Base-by-base conservation (phyloP, 2,797 vertebrate species). In the Lacerta agilis region DNA sequence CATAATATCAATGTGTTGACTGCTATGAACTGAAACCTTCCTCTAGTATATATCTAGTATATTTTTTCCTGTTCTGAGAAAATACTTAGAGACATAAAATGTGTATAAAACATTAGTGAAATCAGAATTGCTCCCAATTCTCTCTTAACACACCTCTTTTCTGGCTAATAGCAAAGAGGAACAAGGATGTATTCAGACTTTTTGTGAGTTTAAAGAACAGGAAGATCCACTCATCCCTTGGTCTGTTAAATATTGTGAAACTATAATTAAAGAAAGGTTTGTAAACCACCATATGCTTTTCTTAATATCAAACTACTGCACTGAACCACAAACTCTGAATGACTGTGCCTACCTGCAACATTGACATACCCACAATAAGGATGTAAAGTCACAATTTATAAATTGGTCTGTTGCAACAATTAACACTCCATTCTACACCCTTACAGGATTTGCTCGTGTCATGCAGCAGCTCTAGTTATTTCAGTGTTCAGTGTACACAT, bases 41-140 rank as follows among this genome's bases (percentile, higher is more conserved):
- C 66, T 55, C 69, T 55, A n/a, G 58, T 72, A 71, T 83, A 55
- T 55, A 55, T 55, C 49, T 55, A 55, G 49, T 55, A 55, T 55
- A 55, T 83, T 49, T 38, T 76, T 72, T 83, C 81, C 79, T 64
- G n/a, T 55, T 18, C 85, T 83, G 81, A 87, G 58, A 83, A 87
- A 87, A 73, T 38, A 84, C 75, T 88, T 88, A 80, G 82, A 84
- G 66, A 76, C 27, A 38, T 33, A 75, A 86, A 79, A 83, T 84
- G 75, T 49, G 81, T 36, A 79, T 23, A 83, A 83, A 67, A 27
- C 75, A 87, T 87, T 73, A 87, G 29, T 15, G 5, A 67, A 27
- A 33, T n/a, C n/a, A 41, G 13, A 67, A 66, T 55, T 38, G 81
- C 25, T 90, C 85, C 88, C 75, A 38, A 36, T n/a, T 79, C 67